Conservation (phyloP, 1,140 invertebrate genomes). For the Maniola jurtina region DNA sequence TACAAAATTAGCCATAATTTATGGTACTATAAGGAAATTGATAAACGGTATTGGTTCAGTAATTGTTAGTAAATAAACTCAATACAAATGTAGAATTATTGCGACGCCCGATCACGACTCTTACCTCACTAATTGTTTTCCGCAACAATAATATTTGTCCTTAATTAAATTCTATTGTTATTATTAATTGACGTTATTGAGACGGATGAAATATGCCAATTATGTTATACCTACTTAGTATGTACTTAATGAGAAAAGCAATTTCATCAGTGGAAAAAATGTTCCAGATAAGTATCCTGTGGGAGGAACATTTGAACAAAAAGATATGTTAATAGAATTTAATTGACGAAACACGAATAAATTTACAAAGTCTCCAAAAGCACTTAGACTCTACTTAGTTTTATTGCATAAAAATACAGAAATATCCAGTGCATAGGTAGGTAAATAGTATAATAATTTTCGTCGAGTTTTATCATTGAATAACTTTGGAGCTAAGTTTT, state of each 20-base stretch:
- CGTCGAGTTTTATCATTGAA: too few species aligned
- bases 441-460: too few species aligned
- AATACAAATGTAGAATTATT: slow-evolving; percentile 28
- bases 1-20: neutral
- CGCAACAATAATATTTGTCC: slow-evolving; percentile 26
- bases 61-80: neutral
- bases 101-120: slow-evolving; percentile 58
- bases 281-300: too few species aligned
- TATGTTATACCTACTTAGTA: neutral
- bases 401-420: too few species aligned
- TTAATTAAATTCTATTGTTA: neutral
- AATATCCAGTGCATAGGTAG: too few species aligned
- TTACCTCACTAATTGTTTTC: slow-evolving; percentile 43
- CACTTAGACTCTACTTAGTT: too few species aligned
- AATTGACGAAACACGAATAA: too few species aligned
- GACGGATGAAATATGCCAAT: neutral
- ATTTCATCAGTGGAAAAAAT: neutral
- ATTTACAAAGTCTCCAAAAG: too few species aligned
- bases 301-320: too few species aligned
- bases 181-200: neutral
- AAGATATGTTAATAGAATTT: too few species aligned
- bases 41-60: neutral
- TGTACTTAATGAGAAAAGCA: neutral
- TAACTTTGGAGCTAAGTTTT: too few species aligned
- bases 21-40: neutral